Evolutionary conservation across 2,113 vertebrate species (phyloP), one percentile per base, ranked within the genome.

Genomic region (Cisticola juncidis): DNA sequence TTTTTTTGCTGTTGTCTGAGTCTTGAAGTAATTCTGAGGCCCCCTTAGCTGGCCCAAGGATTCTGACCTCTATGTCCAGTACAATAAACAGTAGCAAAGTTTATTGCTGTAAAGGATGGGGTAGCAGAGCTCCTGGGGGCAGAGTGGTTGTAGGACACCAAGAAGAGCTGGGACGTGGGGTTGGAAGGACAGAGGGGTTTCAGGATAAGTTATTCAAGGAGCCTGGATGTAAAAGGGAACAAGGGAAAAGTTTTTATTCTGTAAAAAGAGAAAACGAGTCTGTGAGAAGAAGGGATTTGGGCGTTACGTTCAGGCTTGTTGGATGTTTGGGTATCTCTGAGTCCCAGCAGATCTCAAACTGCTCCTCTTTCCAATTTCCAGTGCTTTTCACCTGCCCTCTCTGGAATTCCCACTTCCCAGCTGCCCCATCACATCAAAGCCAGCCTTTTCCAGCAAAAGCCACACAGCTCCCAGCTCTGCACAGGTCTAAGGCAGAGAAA

Each of bases 81-180:
- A n/a, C 29, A 71, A 33, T 33, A 36, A 36, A 11, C 4, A 79
- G 21, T 4, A 35, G 29, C 13, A 25, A 21, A 57, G 6, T 19
- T 16, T 24, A 11, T 24, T 62, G 31, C 33, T 51, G 23, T 12
- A 15, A 25, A 61, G 24, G 13, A 40, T 0, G 0, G 7, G 1
- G 23, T 11, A 65, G 20, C 28, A 50, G 15, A 84, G 29, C 7
- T 62, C 9, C 38, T 54, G 18, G 11, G 9, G 6, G 11, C 24
- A 44, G 11, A 12, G 16, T 5, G 3, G 23, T 2, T 79, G 82
- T 22, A 25, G 48, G 17, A 11, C 18, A 45, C 5, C 8, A 23
- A 33, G 64, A 69, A 33, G 18, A 22, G 7, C 3, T 48, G 21
- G 19, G 14, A 77, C 0, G 0, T 53, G 7, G 5, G 15, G 13